Percentiles rank a stretch among this genome's conserved stretches.
Evolutionary conservation across 2,113 vertebrate species (phyloP).

Genomic region (Anseranas semipalmata): DNA sequence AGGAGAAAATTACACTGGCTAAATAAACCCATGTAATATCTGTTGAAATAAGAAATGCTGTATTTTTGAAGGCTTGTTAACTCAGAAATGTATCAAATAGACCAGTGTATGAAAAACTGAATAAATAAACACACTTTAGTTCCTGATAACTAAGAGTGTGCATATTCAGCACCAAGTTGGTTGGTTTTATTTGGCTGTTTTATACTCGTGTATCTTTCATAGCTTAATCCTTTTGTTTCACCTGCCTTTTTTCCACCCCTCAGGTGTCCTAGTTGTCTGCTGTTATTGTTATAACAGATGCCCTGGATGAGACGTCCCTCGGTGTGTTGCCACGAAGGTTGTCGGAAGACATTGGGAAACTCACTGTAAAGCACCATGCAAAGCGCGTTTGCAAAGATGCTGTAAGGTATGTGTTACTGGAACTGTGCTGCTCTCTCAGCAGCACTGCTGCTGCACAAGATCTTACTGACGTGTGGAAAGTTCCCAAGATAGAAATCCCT

Average conservation of each 20-base stretch:
- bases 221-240: not conserved
- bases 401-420: not conserved
- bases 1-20: not conserved
- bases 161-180: not conserved
- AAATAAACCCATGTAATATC: not conserved
- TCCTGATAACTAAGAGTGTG: not conserved
- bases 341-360: not conserved
- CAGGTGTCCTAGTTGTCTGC: not conserved
- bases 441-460: accelerated
- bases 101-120: not conserved
- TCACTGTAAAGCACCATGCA: not conserved
- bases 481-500: not conserved
- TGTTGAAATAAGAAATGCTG: not conserved
- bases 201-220: not conserved
- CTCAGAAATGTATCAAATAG: not conserved
- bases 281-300: not conserved
- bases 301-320: not conserved
- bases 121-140: not conserved
- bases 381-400: not conserved
- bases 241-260: not conserved
- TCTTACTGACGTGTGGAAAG: not conserved
- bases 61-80: not conserved
- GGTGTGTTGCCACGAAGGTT: not conserved
- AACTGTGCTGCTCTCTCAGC: not conserved
- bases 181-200: not conserved